Conservation (phyloP, 2,888 invertebrate genomes). For the Parelbella ahira region DNA sequence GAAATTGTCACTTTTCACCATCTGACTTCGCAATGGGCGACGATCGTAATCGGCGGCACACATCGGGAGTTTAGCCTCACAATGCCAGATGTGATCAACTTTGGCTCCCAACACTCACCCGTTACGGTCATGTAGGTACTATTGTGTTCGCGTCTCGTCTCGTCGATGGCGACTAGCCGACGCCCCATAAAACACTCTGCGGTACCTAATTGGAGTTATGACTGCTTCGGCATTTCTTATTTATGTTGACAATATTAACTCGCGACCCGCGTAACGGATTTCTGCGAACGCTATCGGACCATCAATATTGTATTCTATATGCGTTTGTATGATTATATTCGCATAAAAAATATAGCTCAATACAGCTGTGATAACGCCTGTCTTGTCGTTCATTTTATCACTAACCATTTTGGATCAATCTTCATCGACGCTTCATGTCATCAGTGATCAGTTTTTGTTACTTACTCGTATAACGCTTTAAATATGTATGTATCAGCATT, state of each 20-base stretch:
- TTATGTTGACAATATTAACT: slow-evolving; percentile 27
- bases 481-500: no score
- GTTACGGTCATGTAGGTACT: slow-evolving; percentile 26
- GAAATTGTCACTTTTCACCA: slow-evolving; percentile 24
- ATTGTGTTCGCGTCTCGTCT: slow-evolving; percentile 15
- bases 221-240: slow-evolving; percentile 34
- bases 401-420: no score
- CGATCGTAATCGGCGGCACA: slow-evolving; percentile 19
- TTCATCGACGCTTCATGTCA: no score
- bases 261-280: slow-evolving; percentile 24
- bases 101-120: slow-evolving; percentile 19
- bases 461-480: no score
- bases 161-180: slow-evolving; percentile 23
- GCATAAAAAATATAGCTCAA: slow-evolving; percentile 7
- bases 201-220: slow-evolving; percentile 39
- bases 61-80: slow-evolving; percentile 15
- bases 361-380: no score
- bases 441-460: no score
- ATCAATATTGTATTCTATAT: slow-evolving; percentile 19
- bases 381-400: no score
- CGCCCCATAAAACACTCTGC: slow-evolving; percentile 35
- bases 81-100: slow-evolving; percentile 23
- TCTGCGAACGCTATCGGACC: slow-evolving; percentile 22
- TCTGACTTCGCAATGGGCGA: slow-evolving; percentile 23
- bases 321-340: slow-evolving; percentile 9